phyloP scores from a whole-genome alignment of 2,113 vertebrate species.

The Abramis brama region DNA sequence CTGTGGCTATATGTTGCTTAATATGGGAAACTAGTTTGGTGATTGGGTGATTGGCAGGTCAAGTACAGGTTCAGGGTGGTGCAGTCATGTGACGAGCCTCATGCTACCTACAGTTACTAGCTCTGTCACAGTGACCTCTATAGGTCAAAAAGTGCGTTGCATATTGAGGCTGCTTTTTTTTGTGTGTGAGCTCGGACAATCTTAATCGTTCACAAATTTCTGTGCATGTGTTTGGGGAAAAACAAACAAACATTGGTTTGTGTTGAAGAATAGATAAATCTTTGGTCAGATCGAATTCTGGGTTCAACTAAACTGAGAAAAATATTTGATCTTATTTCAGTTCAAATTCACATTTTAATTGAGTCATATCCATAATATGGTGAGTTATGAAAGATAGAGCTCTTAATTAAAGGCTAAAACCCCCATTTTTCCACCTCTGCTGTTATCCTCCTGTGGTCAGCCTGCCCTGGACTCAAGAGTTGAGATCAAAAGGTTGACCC shows the following conservation, averaged over 20 bases:
- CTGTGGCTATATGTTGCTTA: slow-evolving; percentile 12
- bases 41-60: slow-evolving; percentile 18
- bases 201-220: neutral
- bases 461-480: slow-evolving; percentile 14
- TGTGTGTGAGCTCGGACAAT: too few species aligned
- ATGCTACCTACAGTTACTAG: neutral
- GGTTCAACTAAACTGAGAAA: neutral
- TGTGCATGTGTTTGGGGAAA: neutral
- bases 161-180: too few species aligned
- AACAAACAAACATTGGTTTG: neutral
- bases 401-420: slow-evolving; percentile 7
- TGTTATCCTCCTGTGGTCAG: slow-evolving; percentile 35
- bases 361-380: neutral
- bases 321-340: neutral
- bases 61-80: neutral
- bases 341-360: neutral
- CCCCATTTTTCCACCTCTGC: neutral
- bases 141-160: neutral
- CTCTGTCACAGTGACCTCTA: slow-evolving; percentile 36
- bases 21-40: slow-evolving; percentile 47
- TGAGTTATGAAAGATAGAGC: neutral
- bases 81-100: slow-evolving; percentile 10
- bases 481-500: slow-evolving; percentile 20
- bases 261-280: neutral
- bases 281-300: neutral